A percentile compares a stretch with the other conserved stretches of the same genome.
Conservation (phyloP, 2,888 invertebrate genomes). For the Archaeoteleia sp. region DNA sequence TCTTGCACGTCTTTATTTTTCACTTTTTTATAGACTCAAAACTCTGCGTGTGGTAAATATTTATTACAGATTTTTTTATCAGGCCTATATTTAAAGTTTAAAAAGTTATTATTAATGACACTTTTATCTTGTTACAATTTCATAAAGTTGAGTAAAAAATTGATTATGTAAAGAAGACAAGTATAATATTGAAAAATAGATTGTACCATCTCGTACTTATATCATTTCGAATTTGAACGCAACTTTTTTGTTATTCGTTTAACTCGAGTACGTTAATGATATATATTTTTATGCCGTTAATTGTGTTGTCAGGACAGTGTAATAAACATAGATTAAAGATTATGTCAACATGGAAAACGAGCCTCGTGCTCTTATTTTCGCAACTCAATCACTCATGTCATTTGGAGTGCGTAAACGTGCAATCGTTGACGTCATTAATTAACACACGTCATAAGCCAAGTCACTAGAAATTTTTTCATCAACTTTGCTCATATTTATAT, state of each 20-base stretch:
- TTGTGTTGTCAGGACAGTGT: neutral
- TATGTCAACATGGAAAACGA: slow-evolving; percentile 17
- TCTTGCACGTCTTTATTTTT: slow-evolving; percentile 3
- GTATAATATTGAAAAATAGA: too few relatives aligned
- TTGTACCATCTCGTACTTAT: too few relatives aligned
- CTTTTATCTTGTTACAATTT: too few relatives aligned
- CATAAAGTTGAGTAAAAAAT: too few relatives aligned
- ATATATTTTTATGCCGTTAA: neutral
- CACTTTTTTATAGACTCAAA: slow-evolving; percentile 25
- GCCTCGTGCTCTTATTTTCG: slow-evolving; percentile 29
- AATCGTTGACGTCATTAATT: slow-evolving; percentile 35
- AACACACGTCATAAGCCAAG: slow-evolving; percentile 28
- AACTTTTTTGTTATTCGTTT: too few relatives aligned
- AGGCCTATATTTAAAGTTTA: too few relatives aligned
- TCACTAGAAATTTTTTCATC: slow-evolving; percentile 10
- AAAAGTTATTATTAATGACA: too few relatives aligned
- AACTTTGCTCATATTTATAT: neutral
- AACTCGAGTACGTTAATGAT: neutral
- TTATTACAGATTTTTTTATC: too few relatives aligned
- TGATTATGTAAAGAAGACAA: too few relatives aligned
- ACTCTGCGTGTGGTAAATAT: slow-evolving; percentile 37
- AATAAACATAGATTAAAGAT: slow-evolving; percentile 17
- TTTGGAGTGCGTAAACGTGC: slow-evolving; percentile 25
- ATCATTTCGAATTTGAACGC: too few relatives aligned
- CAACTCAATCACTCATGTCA: slow-evolving; percentile 35